Base-by-base conservation (phyloP, 1,140 invertebrate species). In the Vanessa atalanta region DNA sequence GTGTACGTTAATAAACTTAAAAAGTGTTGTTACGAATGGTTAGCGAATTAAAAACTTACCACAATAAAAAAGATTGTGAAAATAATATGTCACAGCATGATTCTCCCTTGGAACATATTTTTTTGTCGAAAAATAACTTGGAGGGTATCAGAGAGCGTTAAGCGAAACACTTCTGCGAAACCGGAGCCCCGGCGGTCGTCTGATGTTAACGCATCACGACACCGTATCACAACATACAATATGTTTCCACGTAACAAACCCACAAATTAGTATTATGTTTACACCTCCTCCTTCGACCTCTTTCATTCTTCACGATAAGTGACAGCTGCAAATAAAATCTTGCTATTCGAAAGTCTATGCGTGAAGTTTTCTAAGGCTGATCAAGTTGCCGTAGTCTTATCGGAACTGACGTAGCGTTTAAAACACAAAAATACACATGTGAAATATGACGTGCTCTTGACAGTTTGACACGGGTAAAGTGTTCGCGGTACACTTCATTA, bases 221-320 rank as follows among this genome's bases (percentile, higher is more conserved):
- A 83, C 66, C 81, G 77, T 85, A 91, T 92, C 90, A 92, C 83
- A 92, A 92, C 83, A 90, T 84, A 91, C 87, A 85, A 83, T 83
- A 77, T 84, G 77, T 88, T 89, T 87, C 85, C 84, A 86, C 84
- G 83, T 86, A 89, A 80, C 80, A 82, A 84, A 87, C 83, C 85
- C 83, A 86, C 83, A 84, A 90, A 91, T 91, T 91, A 90, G 88
- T 89, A 92, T 92, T 88, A 91, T 89, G 85, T 91, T 91, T 87
- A 85, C 85, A 83, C 87, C 83, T 88, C 57, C 31, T n/a, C 83
- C 77, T 88, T 86, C 76, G 81, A 86, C 83, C 85, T 83, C 74
- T 87, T 87, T 88, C 79, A 81, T 78, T 76, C 70, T 71, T 79
- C 65, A 88, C 71, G 63, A 72, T 79, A 85, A 82, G 81, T 81